Percentiles rank a stretch among this genome's conserved stretches.
phyloP scores from a whole-genome alignment of 2,888 invertebrate species.

The Anorthoa munda region DNA sequence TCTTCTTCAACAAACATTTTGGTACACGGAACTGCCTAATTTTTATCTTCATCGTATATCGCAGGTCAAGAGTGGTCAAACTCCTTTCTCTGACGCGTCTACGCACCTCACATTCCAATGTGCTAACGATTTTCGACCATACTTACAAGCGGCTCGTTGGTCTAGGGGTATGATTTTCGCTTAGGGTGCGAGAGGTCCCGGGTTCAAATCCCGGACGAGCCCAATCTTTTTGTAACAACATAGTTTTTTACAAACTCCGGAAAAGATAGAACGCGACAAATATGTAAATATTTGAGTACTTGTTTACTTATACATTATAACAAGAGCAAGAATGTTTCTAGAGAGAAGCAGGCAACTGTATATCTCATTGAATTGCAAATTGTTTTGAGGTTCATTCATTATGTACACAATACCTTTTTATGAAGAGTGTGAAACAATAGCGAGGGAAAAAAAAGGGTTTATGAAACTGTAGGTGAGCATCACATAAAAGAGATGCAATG shows the following conservation, averaged over 20 bases:
- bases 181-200: constrained; percentile 91
- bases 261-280: neutral
- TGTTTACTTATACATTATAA: constrained; percentile 29
- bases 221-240: constrained; percentile 71
- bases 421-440: constrained; percentile 53
- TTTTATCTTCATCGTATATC: constrained; percentile 8
- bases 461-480: constrained; percentile 16
- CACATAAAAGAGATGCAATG: neutral
- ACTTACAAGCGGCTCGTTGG: constrained; percentile 85
- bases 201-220: constrained; percentile 92
- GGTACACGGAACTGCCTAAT: neutral
- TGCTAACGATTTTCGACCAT: constrained; percentile 53
- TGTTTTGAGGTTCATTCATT: constrained; percentile 65
- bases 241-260: neutral
- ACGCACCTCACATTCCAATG: constrained; percentile 26
- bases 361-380: constrained; percentile 71
- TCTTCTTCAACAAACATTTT: neutral
- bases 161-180: constrained; percentile 91
- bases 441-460: constrained; percentile 38
- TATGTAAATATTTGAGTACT: constrained; percentile 30
- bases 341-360: constrained; percentile 17
- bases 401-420: constrained; percentile 65
- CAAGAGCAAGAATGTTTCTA: constrained; percentile 26
- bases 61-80: constrained; percentile 47
- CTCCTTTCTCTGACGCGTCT: constrained; percentile 69